Base-by-base conservation (phyloP, 1,140 invertebrate species). In the Linepithema humile region DNA sequence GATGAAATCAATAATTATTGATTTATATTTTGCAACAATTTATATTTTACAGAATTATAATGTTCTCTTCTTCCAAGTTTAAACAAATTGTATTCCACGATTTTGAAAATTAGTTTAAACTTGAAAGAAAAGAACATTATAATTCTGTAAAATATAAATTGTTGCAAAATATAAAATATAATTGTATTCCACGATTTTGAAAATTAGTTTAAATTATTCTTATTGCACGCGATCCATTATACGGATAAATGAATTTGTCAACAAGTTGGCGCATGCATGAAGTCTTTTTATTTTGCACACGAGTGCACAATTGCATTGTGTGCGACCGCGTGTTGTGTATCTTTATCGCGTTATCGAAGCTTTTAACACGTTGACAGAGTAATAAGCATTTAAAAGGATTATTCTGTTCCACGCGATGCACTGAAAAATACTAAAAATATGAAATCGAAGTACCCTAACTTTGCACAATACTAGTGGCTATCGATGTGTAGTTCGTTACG, bases 351-450 rank as follows among this genome's bases (percentile, higher is more conserved):
- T 80, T 80, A 80, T 70, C 75, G 64, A 80, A 32, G 75, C 75
- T 80, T 80, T 80, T 80, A 80, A 48, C 70, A 48, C 35, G 48
- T 80, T 43, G 75, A 43, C 64, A 80, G 75, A 80, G 48, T 55
- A 80, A 78, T 78, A 78, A 78, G 62, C 48, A 69, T 78, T 78
- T 78, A 78, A 78, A 70, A 70, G 48, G 48, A 12, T 80, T 69
- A 80, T 69, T 80, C 64, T 43, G 75, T 80, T 70, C n/a, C 62
- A 23, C 48, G 45, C 62, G 64, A 38, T 26, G 26, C 40, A 9
- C 35, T 43, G 29, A 67, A 67, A 67, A 65, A 67, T 65, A 67
- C 29, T 50, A 65, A 77, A 65, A 20, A 69, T 40, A 69, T 26
- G 17, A 55, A 78, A 80, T 69, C 62, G 35, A 78, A 78, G 23